Base-by-base conservation (phyloP, 2,797 vertebrate genomes). In the Apogon talboti region DNA sequence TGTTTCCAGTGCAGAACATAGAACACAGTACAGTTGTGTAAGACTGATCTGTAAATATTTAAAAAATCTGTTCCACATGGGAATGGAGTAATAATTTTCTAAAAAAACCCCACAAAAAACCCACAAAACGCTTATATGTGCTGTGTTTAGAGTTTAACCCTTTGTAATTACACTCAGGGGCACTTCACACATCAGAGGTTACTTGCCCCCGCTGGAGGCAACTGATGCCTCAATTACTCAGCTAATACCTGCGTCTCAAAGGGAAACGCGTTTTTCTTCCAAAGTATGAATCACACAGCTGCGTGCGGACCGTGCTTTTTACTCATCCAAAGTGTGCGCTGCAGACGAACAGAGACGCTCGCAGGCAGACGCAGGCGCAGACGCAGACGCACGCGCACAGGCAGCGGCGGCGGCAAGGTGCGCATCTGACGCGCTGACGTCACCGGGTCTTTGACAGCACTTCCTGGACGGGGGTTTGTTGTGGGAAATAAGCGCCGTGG, bases 391-490 rank as follows among this genome's bases (percentile, higher is more conserved):
- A 24, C 21, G 2, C 21, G 21, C 21, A 24, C 21, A 24, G n/a
- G n/a, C n/a, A n/a, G 30, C 30, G 7, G 24, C 41, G 8, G 44
- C 57, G 59, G 71, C 78, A 72, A 84, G 85, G 88, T 86, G 74
- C 79, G 47, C 60, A 13, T 87, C 79, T 57, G 82, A 86, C 82
- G 86, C 51, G 75, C 68, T 93, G 92, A 95, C 94, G 93, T 94
- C 92, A 93, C 76, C 14, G 55, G n/a, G 51, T 71, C 84, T 84
- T 80, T 89, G 86, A 87, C 88, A 91, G 16, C 92, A 93, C 94
- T 95, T 95, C 94, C 94, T 92, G 94, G 92, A 90, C 73, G 82
- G 84, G 66, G 64, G 86, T 91, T 91, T 93, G 90, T 91, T 92
- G 87, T 87, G 87, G 77, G 85, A 90, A 92, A 87, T 80, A 76